phyloP scores from a whole-genome alignment of 2,797 vertebrate genomes.

The Rhabdomys pumilio region DNA sequence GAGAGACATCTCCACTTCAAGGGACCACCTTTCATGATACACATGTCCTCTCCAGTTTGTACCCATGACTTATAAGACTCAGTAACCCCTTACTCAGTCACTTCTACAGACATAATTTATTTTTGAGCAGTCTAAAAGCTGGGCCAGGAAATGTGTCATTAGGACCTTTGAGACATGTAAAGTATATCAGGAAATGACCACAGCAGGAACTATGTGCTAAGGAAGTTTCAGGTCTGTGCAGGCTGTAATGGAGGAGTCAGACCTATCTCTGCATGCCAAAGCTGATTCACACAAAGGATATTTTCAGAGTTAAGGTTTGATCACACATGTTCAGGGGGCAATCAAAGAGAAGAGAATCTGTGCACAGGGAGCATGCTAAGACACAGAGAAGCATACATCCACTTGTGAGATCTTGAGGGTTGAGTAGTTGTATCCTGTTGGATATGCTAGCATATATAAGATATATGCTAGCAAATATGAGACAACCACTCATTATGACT shows the following conservation, averaged over 20 bases:
- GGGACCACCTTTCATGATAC: neutral
- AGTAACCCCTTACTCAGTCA: neutral
- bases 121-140: neutral
- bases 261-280: neutral
- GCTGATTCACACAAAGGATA: neutral
- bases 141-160: neutral
- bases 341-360: neutral
- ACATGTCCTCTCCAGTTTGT: neutral
- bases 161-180: neutral
- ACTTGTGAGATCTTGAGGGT: neutral
- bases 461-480: neutral
- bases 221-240: neutral
- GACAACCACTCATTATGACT: neutral
- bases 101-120: neutral
- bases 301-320: neutral
- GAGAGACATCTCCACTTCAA: neutral
- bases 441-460: neutral
- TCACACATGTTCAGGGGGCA: neutral
- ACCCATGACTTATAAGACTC: neutral
- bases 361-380: neutral
- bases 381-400: neutral
- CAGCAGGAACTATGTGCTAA: neutral
- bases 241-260: no score
- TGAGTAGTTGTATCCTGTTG: neutral
- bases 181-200: neutral